A percentile compares a stretch with the other conserved stretches of the same genome.
Evolutionary conservation across 2,888 invertebrate species (phyloP).

Genomic region (Pachliopta kotzebuea): DNA sequence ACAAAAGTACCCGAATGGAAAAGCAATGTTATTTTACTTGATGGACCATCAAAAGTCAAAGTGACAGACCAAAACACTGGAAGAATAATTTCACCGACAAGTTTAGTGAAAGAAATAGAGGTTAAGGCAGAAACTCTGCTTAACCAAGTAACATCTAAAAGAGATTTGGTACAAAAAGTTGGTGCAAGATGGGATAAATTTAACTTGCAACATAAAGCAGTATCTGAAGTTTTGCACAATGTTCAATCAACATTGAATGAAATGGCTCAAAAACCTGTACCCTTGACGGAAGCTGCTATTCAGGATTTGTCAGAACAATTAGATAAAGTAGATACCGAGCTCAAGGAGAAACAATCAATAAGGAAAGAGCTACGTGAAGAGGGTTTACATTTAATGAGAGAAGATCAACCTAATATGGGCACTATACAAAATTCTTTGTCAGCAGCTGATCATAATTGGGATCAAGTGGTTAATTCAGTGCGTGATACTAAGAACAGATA

Average conservation of each 20-base stretch:
- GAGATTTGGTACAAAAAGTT: slow-evolving; percentile 85
- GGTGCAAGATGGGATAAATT: slow-evolving; percentile 90
- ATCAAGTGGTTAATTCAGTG: slow-evolving; percentile 87
- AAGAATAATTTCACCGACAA: slow-evolving; percentile 86
- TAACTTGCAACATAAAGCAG: slow-evolving; percentile 84
- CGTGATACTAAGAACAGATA: slow-evolving; percentile 88
- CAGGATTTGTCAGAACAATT: slow-evolving; percentile 74
- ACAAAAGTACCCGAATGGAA: slow-evolving; percentile 86
- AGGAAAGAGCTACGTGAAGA: slow-evolving; percentile 89
- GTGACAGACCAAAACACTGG: slow-evolving; percentile 86
- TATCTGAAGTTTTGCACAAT: slow-evolving; percentile 83
- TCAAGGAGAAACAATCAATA: slow-evolving; percentile 81
- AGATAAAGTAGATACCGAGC: slow-evolving; percentile 76
- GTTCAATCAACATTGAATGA: slow-evolving; percentile 80
- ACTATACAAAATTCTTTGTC: slow-evolving; percentile 89
- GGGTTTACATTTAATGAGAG: slow-evolving; percentile 88
- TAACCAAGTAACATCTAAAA: slow-evolving; percentile 83
- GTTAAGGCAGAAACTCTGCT: slow-evolving; percentile 84
- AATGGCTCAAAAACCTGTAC: slow-evolving; percentile 75
- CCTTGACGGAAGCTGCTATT: slow-evolving; percentile 69
- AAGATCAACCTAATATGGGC: slow-evolving; percentile 89
- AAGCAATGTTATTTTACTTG: slow-evolving; percentile 83
- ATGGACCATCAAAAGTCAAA: slow-evolving; percentile 84
- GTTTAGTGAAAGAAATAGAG: slow-evolving; percentile 87
- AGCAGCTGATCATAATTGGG: slow-evolving; percentile 90